A percentile compares a stretch with the other conserved stretches of the same genome.
Evolutionary conservation across 2,797 vertebrate genomes (phyloP).

Genomic region (Psittacula derbiana): DNA sequence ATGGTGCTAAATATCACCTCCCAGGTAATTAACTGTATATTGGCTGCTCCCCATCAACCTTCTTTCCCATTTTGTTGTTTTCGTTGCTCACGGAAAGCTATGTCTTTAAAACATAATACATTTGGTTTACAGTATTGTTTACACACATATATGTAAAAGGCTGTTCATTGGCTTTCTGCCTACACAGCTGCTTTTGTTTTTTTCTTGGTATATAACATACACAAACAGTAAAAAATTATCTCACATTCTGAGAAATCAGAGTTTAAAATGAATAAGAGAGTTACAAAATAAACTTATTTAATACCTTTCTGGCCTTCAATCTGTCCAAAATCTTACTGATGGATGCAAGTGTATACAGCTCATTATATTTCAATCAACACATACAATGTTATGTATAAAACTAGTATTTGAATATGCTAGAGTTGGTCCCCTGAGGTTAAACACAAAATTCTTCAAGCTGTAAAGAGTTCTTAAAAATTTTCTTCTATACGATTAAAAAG

Average conservation of each 20-base stretch:
- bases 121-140: background rate
- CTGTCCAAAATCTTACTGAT: background rate
- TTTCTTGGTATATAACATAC: background rate
- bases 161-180: background rate
- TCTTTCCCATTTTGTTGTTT: background rate
- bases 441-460: background rate
- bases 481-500: background rate
- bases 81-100: background rate
- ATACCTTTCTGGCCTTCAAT: background rate
- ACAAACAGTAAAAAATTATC: background rate
- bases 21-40: slow-evolving; percentile 1
- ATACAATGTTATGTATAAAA: background rate
- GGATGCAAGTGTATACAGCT: background rate
- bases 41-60: background rate
- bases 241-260: background rate
- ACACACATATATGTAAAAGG: background rate
- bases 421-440: background rate
- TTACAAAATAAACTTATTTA: background rate
- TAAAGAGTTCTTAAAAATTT: background rate
- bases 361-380: background rate
- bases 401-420: background rate
- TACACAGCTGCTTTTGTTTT: background rate
- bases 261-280: background rate
- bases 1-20: background rate
- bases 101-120: background rate